Percentiles rank a stretch among this genome's conserved stretches.
These are phyloP conservation scores for Bucorvus abyssinicus DNA, from an alignment of 2,797 vertebrate genomes.

Conservation along the genomic window DNA sequence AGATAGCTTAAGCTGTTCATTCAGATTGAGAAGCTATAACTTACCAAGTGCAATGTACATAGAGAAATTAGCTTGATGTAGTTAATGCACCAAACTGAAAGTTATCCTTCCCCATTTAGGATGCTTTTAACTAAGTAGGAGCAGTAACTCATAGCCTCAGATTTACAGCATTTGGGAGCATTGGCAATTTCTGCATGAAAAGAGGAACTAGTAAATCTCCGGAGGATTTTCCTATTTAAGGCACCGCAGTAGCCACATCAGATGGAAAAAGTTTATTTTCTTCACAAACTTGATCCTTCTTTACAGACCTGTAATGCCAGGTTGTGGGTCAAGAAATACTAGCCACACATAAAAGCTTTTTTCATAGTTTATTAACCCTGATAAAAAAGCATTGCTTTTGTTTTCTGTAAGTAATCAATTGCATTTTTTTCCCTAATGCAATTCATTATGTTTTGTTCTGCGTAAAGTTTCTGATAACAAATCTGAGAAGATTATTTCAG, in stretches of 20 bases:
- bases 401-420: not conserved
- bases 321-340: not conserved
- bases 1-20: slow-evolving; percentile 24
- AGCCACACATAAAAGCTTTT: not conserved
- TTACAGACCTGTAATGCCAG: not conserved
- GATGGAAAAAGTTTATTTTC: not conserved
- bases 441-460: not conserved
- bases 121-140: slow-evolving; percentile 11
- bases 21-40: slow-evolving; percentile 53
- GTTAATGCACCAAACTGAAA: slow-evolving; percentile 7
- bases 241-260: not conserved
- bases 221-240: not conserved
- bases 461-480: not conserved
- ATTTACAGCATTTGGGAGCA: slow-evolving; percentile 5
- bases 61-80: slow-evolving; percentile 49
- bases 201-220: not conserved
- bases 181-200: slow-evolving; percentile 23
- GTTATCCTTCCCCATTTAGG: not conserved
- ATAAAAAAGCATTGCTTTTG: not conserved
- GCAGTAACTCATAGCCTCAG: not conserved
- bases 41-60: slow-evolving; percentile 28
- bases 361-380: not conserved
- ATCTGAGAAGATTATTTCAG: not conserved
- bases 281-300: not conserved
- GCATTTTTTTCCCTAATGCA: not conserved